These are phyloP conservation scores for Papilio glaucus DNA, from an alignment of 1,140 invertebrate species.

Conservation along the genomic window DNA sequence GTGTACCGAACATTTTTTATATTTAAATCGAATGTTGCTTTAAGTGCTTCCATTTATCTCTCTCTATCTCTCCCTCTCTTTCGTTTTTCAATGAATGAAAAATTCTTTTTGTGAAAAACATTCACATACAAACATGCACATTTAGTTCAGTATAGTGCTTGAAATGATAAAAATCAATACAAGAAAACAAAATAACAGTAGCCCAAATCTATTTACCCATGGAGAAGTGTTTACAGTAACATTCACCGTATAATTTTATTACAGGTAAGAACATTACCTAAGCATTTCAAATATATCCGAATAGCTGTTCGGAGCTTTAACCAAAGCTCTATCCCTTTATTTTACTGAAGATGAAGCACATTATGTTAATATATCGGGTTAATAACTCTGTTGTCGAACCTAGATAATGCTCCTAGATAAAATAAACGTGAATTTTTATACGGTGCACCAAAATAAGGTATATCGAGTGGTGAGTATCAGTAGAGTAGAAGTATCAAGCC, in stretches of 20 bases:
- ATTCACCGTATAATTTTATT: constrained; percentile 48
- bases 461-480: neutral
- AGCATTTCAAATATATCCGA: constrained; percentile 36
- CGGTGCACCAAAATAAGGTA: neutral
- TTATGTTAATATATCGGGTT: constrained; percentile 25
- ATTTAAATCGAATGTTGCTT: no score
- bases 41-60: no score
- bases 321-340: constrained; percentile 15
- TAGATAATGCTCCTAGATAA: neutral
- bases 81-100: no score
- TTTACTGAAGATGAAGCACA: constrained; percentile 1
- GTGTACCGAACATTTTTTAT: no score
- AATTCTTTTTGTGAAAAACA: no score
- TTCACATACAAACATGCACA: no score
- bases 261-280: constrained; percentile 37
- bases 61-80: no score
- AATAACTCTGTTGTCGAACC: constrained; percentile 19
- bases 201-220: constrained; percentile 22
- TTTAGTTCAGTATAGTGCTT: no score
- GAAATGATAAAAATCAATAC: neutral
- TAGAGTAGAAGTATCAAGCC: no score
- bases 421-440: neutral
- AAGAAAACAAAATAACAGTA: neutral
- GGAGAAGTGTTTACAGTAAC: constrained; percentile 18
- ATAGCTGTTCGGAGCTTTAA: neutral